These are phyloP conservation scores for Phoebastria nigripes DNA, from an alignment of 2,797 vertebrate genomes.

Conservation along the genomic window DNA sequence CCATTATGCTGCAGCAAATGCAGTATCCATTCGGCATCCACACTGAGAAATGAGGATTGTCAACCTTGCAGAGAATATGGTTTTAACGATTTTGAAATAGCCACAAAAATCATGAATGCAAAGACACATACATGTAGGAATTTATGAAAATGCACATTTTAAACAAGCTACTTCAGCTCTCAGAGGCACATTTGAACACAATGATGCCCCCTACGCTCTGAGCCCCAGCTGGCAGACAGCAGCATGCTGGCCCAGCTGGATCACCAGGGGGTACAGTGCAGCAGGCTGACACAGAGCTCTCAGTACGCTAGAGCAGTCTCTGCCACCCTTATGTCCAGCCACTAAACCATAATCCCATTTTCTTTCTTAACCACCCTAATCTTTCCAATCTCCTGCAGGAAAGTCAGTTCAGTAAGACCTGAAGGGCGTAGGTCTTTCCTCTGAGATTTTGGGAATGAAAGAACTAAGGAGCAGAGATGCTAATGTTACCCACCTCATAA, in stretches of 20 bases:
- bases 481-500: neutral
- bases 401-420: neutral
- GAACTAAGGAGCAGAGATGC: neutral
- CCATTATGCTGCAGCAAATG: neutral
- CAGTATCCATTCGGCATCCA: neutral
- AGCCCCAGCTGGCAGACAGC: neutral
- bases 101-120: neutral
- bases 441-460: neutral
- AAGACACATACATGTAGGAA: neutral
- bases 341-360: neutral
- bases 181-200: neutral
- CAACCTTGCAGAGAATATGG: neutral
- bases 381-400: neutral
- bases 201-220: fast-evolving
- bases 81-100: neutral
- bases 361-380: neutral
- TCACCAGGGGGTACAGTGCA: neutral
- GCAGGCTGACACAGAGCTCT: neutral
- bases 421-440: neutral
- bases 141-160: neutral
- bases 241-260: neutral
- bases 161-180: neutral
- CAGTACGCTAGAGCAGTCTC: neutral
- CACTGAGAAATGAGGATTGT: neutral
- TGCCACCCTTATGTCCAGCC: neutral